phyloP scores from a whole-genome alignment of 2,888 invertebrate genomes.

The Blastobasis lacticolella region DNA sequence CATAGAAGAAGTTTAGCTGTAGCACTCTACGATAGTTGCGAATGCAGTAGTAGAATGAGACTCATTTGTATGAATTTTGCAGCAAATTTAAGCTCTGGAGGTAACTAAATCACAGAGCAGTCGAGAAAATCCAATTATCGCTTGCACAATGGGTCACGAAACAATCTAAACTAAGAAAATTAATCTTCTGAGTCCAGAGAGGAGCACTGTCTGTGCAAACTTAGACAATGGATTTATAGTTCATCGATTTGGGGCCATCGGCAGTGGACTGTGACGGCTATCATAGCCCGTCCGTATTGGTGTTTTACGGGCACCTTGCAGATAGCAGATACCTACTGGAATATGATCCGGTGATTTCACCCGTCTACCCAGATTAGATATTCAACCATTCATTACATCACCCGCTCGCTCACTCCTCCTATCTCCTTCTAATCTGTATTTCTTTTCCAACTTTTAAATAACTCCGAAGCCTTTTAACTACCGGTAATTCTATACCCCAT shows the following conservation, averaged over 20 bases:
- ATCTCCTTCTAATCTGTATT: neutral
- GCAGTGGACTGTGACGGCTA: slow-evolving; percentile 41
- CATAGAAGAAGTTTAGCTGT: too few relatives aligned
- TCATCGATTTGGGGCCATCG: slow-evolving; percentile 68
- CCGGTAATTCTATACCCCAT: slow-evolving; percentile 7
- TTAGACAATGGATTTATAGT: slow-evolving; percentile 74
- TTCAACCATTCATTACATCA: neutral
- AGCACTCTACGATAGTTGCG: too few relatives aligned
- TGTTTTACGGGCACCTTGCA: too few relatives aligned
- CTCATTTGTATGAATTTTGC: slow-evolving; percentile 32
- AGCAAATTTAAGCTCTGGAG: slow-evolving; percentile 42
- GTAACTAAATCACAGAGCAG: slow-evolving; percentile 67
- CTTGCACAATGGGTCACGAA: slow-evolving; percentile 73
- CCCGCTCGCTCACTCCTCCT: neutral
- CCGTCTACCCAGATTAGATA: too few relatives aligned
- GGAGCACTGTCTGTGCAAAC: slow-evolving; percentile 68
- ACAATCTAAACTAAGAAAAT: slow-evolving; percentile 75
- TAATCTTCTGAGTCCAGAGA: slow-evolving; percentile 72
- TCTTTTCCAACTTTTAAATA: neutral
- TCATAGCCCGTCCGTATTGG: slow-evolving; percentile 19
- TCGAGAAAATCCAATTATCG: slow-evolving; percentile 71
- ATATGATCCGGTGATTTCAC: too few relatives aligned
- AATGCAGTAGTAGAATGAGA: neutral
- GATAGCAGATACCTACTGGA: too few relatives aligned
- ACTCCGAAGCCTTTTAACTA: slow-evolving; percentile 4